phyloP scores from a whole-genome alignment of 2,888 invertebrate genomes.

The Limulus polyphemus region DNA sequence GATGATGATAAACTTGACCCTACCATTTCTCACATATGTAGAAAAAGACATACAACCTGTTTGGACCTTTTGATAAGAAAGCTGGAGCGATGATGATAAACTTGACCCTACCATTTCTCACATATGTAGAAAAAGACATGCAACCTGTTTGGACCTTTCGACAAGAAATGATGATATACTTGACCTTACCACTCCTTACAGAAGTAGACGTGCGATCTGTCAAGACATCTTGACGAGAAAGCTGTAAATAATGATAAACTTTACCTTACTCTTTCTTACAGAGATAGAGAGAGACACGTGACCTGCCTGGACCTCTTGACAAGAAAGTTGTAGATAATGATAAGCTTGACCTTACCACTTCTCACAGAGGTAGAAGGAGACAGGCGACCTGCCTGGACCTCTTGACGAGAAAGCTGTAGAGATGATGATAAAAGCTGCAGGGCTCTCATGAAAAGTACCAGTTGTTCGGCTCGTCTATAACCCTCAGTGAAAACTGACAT shows the following conservation, averaged over 20 bases:
- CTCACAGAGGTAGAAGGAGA: constrained; percentile 58
- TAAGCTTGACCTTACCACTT: constrained; percentile 19
- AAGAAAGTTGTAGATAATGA: constrained; percentile 72
- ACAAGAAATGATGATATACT: no score
- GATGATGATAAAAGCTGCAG: constrained; percentile 92
- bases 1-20: constrained; percentile 92
- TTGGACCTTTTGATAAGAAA: no score
- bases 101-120: no score
- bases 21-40: no score
- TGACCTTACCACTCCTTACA: constrained; percentile 25
- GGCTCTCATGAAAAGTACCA: constrained; percentile 76
- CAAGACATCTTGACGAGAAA: constrained; percentile 75
- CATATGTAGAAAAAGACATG: no score
- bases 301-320: constrained; percentile 67
- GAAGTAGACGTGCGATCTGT: constrained; percentile 70
- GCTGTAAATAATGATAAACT: no score
- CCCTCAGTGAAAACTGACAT: constrained; percentile 27
- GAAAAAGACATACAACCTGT: no score
- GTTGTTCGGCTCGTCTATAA: constrained; percentile 55
- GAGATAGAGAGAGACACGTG: constrained; percentile 70
- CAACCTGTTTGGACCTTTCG: no score
- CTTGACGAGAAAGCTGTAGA: constrained; percentile 71
- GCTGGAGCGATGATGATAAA: no score
- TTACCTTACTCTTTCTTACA: constrained; percentile 25
- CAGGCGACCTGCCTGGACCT: constrained; percentile 66